Base-by-base conservation (phyloP, 1,140 invertebrate genomes). In the Drosophila nikananu region DNA sequence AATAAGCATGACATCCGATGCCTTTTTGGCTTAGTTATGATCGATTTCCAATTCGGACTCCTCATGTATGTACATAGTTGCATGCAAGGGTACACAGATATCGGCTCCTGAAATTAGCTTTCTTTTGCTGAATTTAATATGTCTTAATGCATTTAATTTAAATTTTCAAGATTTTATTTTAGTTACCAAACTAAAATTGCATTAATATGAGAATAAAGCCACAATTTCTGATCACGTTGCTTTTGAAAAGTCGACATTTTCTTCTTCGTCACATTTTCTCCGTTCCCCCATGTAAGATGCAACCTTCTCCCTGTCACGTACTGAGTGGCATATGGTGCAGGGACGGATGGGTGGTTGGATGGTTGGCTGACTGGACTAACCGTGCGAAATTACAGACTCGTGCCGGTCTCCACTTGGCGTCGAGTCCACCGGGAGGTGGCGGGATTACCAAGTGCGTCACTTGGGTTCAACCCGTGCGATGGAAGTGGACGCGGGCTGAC, bases 341-440 rank as follows among this genome's bases (percentile, higher is more conserved):
- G 23, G 63, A 46, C 21, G 62, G 39, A 27, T 32, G 48, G 48
- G 25, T 70, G 17, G 25, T 12, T 32, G 37, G 65, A 12, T 30
- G 25, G 63, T 13, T 65, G 27, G 35, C 25, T 39, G 35, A 10
- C 55, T 81, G 66, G 58, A 19, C 55, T 49, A 80, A 51, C 41
- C 72, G 67, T 80, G 68, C 49, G 51, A 79, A 79, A 79, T 79
- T 64, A 79, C 77, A 63, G 58, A 79, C 77, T 79, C 77, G 77
- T 79, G 77, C 77, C 76, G 73, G 74, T 51, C 42, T 65, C 62
- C 35, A 42, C 39, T 70, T 41, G 54, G 63, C 30, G 51, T 49
- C 27, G 48, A 30, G 12, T 32, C 23, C 37, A 19, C 48, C 32
- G 35, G 12, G 67, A 23, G 68, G 65, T 41, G 39, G 64, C 30